phyloP scores from a whole-genome alignment of 1,140 invertebrate genomes.

The Drosophila serrata region DNA sequence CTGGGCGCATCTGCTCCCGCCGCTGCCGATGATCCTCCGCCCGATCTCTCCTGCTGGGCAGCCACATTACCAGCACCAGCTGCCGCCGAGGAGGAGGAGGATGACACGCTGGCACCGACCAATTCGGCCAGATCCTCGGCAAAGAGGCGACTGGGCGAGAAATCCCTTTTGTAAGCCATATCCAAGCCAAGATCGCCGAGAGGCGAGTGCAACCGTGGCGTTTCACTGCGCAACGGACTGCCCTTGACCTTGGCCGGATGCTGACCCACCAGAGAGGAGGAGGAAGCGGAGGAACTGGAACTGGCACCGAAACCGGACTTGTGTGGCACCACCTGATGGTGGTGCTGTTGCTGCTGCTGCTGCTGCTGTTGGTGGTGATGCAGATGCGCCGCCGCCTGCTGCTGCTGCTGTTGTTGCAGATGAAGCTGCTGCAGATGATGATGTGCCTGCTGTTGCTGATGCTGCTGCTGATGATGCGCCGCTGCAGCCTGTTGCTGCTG shows the following conservation, averaged over 20 bases:
- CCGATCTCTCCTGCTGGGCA: conserved; percentile 8
- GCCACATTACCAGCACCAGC: conserved; percentile 2
- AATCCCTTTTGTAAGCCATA: conserved; percentile 89
- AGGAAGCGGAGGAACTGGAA: conserved; percentile 57
- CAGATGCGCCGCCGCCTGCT: conserved; percentile 62
- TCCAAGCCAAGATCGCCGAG: conserved; percentile 88
- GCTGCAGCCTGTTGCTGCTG: conserved; percentile 76
- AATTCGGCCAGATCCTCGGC: conserved; percentile 86
- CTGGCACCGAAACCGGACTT: conserved; percentile 75
- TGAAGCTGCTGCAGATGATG: conserved; percentile 71
- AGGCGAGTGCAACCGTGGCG: conserved; percentile 86
- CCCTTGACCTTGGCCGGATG: conserved; percentile 77
- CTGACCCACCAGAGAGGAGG: conserved; percentile 18
- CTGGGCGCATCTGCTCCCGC: conserved; percentile 22
- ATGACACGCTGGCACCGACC: conserved; percentile 62
- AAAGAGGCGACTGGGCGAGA: conserved; percentile 88
- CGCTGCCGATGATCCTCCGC: conserved; percentile 9
- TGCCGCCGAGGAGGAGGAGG: conserved; percentile 51
- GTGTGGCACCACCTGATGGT: conserved; percentile 26
- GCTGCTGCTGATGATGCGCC: conserved; percentile 85
- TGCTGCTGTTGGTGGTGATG: conserved; percentile 79
- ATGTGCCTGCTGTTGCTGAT: conserved; percentile 62
- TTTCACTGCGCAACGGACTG: conserved; percentile 87
- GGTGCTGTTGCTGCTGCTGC: conserved; percentile 80
- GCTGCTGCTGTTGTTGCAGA: conserved; percentile 76